Percentiles rank a stretch among this genome's conserved stretches.
Evolutionary conservation across 2,113 vertebrate genomes (phyloP).

Genomic region (Scomber scombrus): DNA sequence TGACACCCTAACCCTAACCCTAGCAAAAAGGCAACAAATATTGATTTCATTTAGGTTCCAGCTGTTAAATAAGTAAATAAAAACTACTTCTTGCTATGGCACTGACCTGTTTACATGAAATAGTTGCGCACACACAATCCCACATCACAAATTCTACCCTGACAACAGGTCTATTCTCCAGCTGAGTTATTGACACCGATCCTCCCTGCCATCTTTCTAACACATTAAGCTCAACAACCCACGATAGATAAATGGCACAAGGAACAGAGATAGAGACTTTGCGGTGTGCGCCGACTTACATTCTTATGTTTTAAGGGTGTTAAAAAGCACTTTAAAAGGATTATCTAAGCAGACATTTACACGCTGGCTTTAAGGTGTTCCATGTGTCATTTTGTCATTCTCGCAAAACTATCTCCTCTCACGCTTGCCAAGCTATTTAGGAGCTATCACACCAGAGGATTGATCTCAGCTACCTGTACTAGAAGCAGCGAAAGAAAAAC

Average conservation of each 20-base stretch:
- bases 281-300: constrained; percentile 5
- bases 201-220: constrained; percentile 6
- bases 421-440: constrained; percentile 16
- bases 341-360: constrained; percentile 29
- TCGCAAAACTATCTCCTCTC: constrained; percentile 12
- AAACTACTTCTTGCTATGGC: too few relatives aligned
- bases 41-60: too few relatives aligned
- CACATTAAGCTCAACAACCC: constrained; percentile 25
- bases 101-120: too few relatives aligned
- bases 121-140: too few relatives aligned
- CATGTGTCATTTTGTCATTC: constrained; percentile 25
- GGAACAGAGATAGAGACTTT: constrained; percentile 14
- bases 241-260: constrained; percentile 10
- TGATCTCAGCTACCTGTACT: constrained; percentile 23
- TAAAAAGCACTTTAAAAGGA: neutral
- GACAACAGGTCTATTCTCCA: too few relatives aligned
- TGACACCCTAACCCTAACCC: too few relatives aligned
- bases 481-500: neutral
- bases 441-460: constrained; percentile 12
- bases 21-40: too few relatives aligned
- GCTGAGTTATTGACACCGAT: neutral
- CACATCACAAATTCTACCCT: too few relatives aligned
- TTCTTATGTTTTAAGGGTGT: neutral
- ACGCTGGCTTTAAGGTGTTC: constrained; percentile 3
- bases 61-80: too few relatives aligned